phyloP scores from a whole-genome alignment of 2,888 invertebrate genomes.

The Andrena chrysosceles region DNA sequence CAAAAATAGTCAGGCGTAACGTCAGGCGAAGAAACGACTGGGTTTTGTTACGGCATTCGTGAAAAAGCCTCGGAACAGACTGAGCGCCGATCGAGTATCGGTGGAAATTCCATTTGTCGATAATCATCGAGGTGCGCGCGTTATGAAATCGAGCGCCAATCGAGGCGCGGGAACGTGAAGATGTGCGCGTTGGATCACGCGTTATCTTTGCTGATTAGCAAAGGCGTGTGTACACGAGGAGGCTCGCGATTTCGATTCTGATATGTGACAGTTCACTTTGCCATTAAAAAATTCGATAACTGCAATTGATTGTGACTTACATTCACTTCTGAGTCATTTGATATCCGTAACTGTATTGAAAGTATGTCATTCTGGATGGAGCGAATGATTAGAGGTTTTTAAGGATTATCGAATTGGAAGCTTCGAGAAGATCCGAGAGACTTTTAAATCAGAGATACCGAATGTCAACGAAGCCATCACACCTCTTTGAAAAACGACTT shows the following conservation, averaged over 20 bases:
- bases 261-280: not conserved
- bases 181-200: not conserved
- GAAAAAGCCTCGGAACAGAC: not conserved
- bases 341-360: too few relatives aligned
- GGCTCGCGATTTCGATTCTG: not conserved
- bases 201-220: constrained; percentile 32
- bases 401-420: not conserved
- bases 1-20: constrained; percentile 15
- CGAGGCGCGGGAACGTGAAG: not conserved
- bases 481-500: not conserved
- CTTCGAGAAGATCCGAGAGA: not conserved
- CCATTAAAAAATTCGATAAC: too few relatives aligned
- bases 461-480: not conserved
- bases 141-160: constrained; percentile 25
- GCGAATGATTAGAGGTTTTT: not conserved
- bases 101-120: constrained; percentile 26
- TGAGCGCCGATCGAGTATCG: constrained; percentile 20
- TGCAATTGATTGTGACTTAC: too few relatives aligned
- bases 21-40: not conserved
- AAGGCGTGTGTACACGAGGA: not conserved
- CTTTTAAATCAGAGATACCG: not conserved
- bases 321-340: too few relatives aligned
- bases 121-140: constrained; percentile 8
- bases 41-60: not conserved
- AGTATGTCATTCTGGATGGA: not conserved